Evolutionary conservation across 2,797 vertebrate species (phyloP).

Genomic region (Oceanodroma leucorhoa): DNA sequence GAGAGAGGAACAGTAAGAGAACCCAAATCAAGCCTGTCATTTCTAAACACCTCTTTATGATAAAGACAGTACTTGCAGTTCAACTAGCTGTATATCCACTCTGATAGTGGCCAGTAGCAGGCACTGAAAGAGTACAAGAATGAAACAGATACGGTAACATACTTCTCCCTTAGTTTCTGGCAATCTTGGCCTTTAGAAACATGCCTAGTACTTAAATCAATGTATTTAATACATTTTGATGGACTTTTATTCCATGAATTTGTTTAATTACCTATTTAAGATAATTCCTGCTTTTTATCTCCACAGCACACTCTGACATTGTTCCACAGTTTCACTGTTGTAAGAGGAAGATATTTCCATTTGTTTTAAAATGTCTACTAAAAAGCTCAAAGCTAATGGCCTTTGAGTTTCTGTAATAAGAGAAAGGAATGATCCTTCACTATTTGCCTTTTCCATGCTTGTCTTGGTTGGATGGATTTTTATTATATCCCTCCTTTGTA

Average conservation of each 20-base stretch:
- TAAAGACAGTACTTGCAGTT: not conserved
- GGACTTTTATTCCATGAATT: fast-evolving
- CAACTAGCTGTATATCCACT: not conserved
- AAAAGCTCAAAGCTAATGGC: not conserved
- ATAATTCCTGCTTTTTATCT: not conserved
- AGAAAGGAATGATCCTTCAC: not conserved
- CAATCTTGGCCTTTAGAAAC: not conserved
- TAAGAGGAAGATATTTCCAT: not conserved
- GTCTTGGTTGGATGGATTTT: not conserved
- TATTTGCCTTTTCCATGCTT: not conserved
- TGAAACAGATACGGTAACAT: not conserved
- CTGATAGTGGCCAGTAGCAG: not conserved
- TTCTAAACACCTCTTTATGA: not conserved
- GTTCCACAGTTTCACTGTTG: not conserved
- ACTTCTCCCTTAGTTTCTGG: not conserved
- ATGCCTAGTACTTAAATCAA: not conserved
- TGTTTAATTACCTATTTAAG: not conserved
- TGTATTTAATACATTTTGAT: not conserved
- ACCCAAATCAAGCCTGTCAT: not conserved
- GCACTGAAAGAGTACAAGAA: not conserved
- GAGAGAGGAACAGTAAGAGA: not conserved
- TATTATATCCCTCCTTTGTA: not conserved
- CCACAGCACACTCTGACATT: not conserved
- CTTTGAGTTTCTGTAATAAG: not conserved
- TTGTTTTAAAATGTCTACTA: not conserved